Evolutionary conservation across 37 sponge, comb jelly and placozoan genomes (phyloP), one percentile per base, ranked within the genome.

Genomic region (Oscarella lobularis): DNA sequence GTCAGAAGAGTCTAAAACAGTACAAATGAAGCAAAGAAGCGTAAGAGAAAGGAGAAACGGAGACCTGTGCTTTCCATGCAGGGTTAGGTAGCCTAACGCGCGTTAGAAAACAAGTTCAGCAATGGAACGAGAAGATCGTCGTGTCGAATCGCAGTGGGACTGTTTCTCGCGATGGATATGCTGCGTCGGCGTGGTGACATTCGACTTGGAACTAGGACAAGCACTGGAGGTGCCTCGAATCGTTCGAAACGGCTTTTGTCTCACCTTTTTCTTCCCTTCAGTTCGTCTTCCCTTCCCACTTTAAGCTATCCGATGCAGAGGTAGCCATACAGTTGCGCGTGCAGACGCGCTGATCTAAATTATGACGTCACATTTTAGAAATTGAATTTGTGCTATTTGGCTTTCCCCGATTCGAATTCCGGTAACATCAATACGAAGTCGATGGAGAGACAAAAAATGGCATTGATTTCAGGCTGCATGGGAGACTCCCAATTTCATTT

Each of bases 341-440:
- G 71, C 31, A 4, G 29, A 30, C 31, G 6, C 33, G 71, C 33
- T 68, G 71, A 68, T 30, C 33, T 29, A 4, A 68, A 4, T 68
- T n/a, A n/a, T 68, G 29, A n/a, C 4, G 6, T 4, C 5, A 68
- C 31, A n/a, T 14, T 68, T 4, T 68, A 89, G 86, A 90, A 89
- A 74, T 84, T 80, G 38, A 97, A 97, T 75, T 81, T 93, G 9
- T 97, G 99, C 75, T 97, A 97, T 77, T 82, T 97, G 33, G 85
- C 99, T 29, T 97, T 97, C 54, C 99, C 99, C n/a, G 99, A 97
- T 73, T 97, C 99, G 0, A 97, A 97, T 66, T 91, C 92, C 35
- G 91, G 96, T 95, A 38, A 73, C 86, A 35, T 4, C 29, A 36
- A 20, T 48, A 27, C 60, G n/a, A n/a, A n/a, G n/a, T n/a, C n/a